Conservation (phyloP, 2,113 vertebrate genomes). For the Otocyon megalotis region DNA sequence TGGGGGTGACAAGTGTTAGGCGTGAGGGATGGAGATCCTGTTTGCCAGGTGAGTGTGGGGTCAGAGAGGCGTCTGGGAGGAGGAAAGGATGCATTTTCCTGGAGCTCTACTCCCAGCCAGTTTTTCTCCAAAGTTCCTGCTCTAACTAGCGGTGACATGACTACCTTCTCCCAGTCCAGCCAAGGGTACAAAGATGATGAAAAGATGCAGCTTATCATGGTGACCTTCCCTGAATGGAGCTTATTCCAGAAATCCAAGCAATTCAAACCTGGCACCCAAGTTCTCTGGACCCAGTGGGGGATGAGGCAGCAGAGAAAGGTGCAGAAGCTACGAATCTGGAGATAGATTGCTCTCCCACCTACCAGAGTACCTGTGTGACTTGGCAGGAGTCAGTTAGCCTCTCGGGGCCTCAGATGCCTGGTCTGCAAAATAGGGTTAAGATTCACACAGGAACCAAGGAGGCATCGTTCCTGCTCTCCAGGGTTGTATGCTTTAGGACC, state of each 20-base stretch:
- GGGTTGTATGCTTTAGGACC: background rate
- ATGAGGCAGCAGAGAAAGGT: background rate
- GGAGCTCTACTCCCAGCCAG: background rate
- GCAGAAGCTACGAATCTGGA: background rate
- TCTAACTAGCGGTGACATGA: background rate
- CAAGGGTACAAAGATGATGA: background rate
- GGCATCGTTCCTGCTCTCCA: background rate
- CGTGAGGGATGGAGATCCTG: background rate
- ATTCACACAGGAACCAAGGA: background rate
- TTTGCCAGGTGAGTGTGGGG: background rate
- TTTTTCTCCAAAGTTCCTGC: background rate
- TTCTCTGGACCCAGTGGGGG: background rate
- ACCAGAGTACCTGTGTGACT: background rate
- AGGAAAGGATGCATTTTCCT: background rate
- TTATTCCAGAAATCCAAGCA: background rate
- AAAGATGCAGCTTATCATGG: background rate
- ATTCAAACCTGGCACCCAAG: background rate
- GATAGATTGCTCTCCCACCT: background rate
- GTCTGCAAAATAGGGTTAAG: background rate
- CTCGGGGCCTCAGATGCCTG: background rate
- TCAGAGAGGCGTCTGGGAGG: background rate
- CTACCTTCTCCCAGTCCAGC: background rate
- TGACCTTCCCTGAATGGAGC: background rate
- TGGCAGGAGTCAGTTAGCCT: background rate
- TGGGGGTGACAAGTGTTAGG: background rate